Percentiles rank a stretch among this genome's conserved stretches.
phyloP scores from a whole-genome alignment of 2,888 invertebrate species.

The Idaea straminata region DNA sequence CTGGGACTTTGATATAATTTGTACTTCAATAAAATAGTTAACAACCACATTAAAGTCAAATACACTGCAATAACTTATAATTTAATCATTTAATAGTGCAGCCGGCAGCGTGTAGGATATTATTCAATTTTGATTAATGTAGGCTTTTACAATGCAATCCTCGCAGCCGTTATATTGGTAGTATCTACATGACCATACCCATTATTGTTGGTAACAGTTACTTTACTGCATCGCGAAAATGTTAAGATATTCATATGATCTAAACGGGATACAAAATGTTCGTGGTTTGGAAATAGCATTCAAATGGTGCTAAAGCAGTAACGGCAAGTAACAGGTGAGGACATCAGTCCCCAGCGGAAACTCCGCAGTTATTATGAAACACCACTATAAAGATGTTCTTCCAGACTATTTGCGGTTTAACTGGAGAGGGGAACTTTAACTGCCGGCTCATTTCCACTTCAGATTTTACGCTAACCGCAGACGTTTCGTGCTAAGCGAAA shows the following conservation, averaged over 20 bases:
- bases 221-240: neutral
- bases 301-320: slow-evolving; percentile 30
- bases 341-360: slow-evolving; percentile 52
- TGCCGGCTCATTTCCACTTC: slow-evolving; percentile 65
- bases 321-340: slow-evolving; percentile 62
- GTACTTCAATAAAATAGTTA: too few relatives aligned
- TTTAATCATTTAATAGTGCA: neutral
- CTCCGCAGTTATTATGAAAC: slow-evolving; percentile 50
- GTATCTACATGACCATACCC: too few relatives aligned
- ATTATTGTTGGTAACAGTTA: neutral
- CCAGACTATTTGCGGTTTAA: slow-evolving; percentile 62
- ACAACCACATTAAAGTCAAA: neutral
- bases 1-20: too few relatives aligned
- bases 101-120: neutral
- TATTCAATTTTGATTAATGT: neutral
- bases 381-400: slow-evolving; percentile 50
- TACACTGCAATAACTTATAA: neutral
- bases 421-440: slow-evolving; percentile 54
- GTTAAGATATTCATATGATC: neutral
- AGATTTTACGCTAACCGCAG: slow-evolving; percentile 64
- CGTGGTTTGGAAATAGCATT: neutral
- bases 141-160: neutral
- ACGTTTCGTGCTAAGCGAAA: slow-evolving; percentile 45
- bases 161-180: neutral
- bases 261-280: neutral